A percentile compares a stretch with the other conserved stretches of the same genome.
Conservation (phyloP, 2,113 vertebrate species). For the Mus pahari region DNA sequence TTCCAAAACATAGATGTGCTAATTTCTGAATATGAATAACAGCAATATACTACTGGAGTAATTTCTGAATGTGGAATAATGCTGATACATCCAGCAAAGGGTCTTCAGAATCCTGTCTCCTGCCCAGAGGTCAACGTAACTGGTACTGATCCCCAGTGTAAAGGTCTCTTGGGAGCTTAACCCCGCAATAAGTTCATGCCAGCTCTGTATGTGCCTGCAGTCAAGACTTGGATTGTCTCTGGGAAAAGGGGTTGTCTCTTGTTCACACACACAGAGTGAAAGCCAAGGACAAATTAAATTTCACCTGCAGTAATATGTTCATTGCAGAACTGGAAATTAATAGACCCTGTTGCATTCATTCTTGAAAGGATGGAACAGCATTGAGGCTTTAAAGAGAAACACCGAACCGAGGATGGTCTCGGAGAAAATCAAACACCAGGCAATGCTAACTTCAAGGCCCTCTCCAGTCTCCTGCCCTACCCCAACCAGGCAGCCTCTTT, state of each 20-base stretch:
- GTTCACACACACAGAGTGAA: background rate
- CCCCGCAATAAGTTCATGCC: background rate
- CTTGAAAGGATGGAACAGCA: conserved; percentile 36
- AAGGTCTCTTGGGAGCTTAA: background rate
- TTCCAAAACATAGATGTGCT: background rate
- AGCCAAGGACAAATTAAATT: conserved; percentile 53
- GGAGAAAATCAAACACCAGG: background rate
- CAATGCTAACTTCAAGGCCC: background rate
- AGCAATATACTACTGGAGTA: conserved; percentile 12
- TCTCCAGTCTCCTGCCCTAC: background rate
- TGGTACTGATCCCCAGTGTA: background rate
- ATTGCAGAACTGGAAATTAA: background rate
- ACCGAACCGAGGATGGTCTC: background rate
- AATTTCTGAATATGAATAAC: conserved; percentile 3
- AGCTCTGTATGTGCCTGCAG: background rate
- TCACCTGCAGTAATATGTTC: background rate
- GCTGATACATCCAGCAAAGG: background rate
- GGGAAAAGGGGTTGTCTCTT: background rate
- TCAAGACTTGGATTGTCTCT: background rate
- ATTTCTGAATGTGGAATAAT: conserved; percentile 33
- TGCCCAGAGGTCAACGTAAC: background rate
- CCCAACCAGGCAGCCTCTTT: background rate
- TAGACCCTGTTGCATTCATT: background rate
- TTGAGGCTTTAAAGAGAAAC: conserved; percentile 42
- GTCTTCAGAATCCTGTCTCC: conserved; percentile 6